These are phyloP conservation scores for Melolontha melolontha DNA, from an alignment of 2,888 invertebrate species.

Conservation along the genomic window DNA sequence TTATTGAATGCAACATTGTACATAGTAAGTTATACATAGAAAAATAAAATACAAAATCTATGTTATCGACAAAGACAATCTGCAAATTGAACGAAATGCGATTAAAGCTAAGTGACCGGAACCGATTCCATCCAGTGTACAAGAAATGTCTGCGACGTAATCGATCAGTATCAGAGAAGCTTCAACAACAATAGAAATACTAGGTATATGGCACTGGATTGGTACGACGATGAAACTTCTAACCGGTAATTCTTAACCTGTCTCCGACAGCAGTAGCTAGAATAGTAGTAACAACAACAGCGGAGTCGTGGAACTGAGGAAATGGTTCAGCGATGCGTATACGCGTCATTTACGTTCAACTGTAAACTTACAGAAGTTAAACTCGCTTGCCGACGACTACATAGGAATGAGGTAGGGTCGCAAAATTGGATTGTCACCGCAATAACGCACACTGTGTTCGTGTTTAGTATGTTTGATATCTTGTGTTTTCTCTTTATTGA, in stretches of 20 bases:
- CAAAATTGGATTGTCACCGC: conserved; percentile 18
- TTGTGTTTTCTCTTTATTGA: too few relatives aligned
- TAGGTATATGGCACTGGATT: background rate
- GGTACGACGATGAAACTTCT: background rate
- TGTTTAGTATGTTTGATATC: conserved; percentile 1
- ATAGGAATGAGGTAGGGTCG: conserved; percentile 4
- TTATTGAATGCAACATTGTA: too few relatives aligned
- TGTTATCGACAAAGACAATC: background rate
- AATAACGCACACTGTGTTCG: conserved; percentile 6
- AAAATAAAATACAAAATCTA: too few relatives aligned
- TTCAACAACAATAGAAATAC: background rate
- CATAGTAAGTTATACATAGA: too few relatives aligned
- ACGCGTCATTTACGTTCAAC: conserved; percentile 8
- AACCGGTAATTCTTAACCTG: conserved; percentile 16
- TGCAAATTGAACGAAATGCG: conserved; percentile 11
- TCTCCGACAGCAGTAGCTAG: conserved; percentile 6
- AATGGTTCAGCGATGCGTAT: conserved; percentile 7
- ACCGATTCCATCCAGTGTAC: background rate
- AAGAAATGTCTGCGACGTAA: conserved; percentile 10
- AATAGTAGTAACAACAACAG: background rate
- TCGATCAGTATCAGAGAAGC: conserved; percentile 10
- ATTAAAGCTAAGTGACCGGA: conserved; percentile 3
- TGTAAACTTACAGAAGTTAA: background rate
- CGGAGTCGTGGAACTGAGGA: background rate
- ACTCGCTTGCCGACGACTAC: conserved; percentile 1